These are phyloP conservation scores for Lateolabrax maculatus DNA, from an alignment of 2,797 vertebrate species.

Conservation along the genomic window DNA sequence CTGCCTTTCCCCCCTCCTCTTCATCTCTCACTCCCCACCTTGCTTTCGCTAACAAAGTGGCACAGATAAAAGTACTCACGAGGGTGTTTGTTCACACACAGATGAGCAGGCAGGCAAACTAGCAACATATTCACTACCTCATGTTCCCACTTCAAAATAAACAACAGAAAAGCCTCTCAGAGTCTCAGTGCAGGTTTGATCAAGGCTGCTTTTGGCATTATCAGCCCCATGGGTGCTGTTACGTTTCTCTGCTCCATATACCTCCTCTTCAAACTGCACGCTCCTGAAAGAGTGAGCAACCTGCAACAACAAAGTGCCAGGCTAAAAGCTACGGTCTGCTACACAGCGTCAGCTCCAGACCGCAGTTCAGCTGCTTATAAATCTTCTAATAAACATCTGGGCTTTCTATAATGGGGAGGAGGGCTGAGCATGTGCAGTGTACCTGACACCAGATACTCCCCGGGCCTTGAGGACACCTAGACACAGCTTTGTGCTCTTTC, in stretches of 20 bases:
- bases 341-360: slow-evolving; percentile 43
- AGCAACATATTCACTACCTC: slow-evolving; percentile 29
- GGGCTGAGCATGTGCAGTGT: slow-evolving; percentile 37
- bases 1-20: neutral
- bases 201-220: slow-evolving; percentile 69
- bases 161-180: slow-evolving; percentile 25
- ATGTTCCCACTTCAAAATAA: slow-evolving; percentile 37
- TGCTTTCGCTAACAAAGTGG: slow-evolving; percentile 25
- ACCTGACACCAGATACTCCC: slow-evolving; percentile 75
- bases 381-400: slow-evolving; percentile 78
- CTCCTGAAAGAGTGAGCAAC: slow-evolving; percentile 71
- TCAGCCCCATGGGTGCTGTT: slow-evolving; percentile 51
- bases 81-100: slow-evolving; percentile 48
- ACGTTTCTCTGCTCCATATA: slow-evolving; percentile 55
- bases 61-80: slow-evolving; percentile 40
- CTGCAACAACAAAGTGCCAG: slow-evolving; percentile 62
- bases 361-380: slow-evolving; percentile 53
- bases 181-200: slow-evolving; percentile 54
- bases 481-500: slow-evolving; percentile 28
- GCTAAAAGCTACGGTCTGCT: slow-evolving; percentile 56
- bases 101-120: slow-evolving; percentile 41
- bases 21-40: neutral
- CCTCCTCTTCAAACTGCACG: slow-evolving; percentile 60
- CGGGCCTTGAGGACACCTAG: slow-evolving; percentile 51
- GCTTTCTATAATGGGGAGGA: slow-evolving; percentile 60